Evolutionary conservation across 2,888 invertebrate species (phyloP).

Genomic region (Pheosia tremula): DNA sequence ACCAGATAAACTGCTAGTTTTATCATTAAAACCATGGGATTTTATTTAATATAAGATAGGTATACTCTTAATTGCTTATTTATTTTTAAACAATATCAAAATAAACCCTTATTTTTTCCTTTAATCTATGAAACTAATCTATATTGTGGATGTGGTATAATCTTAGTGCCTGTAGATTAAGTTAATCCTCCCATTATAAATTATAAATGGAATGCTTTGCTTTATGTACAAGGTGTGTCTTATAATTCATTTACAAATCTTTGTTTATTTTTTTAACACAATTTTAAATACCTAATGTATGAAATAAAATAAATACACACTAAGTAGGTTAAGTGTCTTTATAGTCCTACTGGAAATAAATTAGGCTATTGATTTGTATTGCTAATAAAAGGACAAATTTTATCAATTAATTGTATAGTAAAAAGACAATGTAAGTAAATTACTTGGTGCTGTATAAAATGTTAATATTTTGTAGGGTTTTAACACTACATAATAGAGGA

Average conservation of each 20-base stretch:
- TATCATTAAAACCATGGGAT: neutral
- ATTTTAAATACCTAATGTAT: too few relatives aligned
- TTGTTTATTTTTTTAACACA: neutral
- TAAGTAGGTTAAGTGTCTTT: neutral
- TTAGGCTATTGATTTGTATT: neutral
- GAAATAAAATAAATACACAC: too few relatives aligned
- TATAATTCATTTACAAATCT: slow-evolving; percentile 9
- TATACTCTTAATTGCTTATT: slow-evolving; percentile 7
- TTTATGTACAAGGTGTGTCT: slow-evolving; percentile 35
- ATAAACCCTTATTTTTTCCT: slow-evolving; percentile 1
- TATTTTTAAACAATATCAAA: slow-evolving; percentile 12
- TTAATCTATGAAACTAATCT: slow-evolving; percentile 6
- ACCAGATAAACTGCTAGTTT: neutral
- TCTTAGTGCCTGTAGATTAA: slow-evolving; percentile 36
- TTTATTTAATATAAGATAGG: neutral
- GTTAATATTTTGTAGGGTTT: neutral
- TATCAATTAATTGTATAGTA: too few relatives aligned
- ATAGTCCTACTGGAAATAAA: neutral
- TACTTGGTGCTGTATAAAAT: neutral
- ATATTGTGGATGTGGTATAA: slow-evolving; percentile 34
- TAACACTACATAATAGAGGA: neutral
- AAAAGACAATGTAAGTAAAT: too few relatives aligned
- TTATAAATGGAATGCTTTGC: slow-evolving; percentile 45
- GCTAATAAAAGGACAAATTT: neutral
- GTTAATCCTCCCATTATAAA: slow-evolving; percentile 11